These are phyloP conservation scores for Plagodis pulveraria DNA, from an alignment of 2,888 invertebrate genomes.

Conservation along the genomic window DNA sequence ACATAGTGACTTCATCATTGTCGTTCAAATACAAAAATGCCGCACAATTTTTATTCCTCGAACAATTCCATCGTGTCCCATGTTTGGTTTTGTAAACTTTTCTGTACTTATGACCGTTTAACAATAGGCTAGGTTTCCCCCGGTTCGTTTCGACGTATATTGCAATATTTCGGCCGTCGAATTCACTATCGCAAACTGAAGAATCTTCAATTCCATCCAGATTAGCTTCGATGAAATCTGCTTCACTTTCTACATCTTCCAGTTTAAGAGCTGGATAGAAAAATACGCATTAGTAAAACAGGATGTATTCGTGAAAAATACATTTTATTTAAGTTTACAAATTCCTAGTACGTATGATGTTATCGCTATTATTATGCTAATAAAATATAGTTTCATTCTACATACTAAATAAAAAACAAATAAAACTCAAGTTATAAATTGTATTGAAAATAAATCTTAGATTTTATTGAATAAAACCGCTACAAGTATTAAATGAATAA, in stretches of 20 bases:
- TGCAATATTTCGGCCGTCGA: slow-evolving; percentile 42
- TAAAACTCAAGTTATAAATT: too few species aligned
- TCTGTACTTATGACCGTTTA: slow-evolving; percentile 63
- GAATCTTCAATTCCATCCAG: slow-evolving; percentile 32
- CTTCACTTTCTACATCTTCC: slow-evolving; percentile 25
- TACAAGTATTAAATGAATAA: slow-evolving; percentile 9
- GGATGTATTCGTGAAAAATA: too few species aligned
- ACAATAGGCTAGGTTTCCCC: slow-evolving; percentile 62
- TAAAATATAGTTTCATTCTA: too few species aligned
- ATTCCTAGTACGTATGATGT: too few species aligned
- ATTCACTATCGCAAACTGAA: slow-evolving; percentile 19
- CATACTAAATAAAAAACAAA: too few species aligned
- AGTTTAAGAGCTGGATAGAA: too few species aligned
- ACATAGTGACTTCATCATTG: slow-evolving; percentile 61
- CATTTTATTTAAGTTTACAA: too few species aligned
- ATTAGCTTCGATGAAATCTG: slow-evolving; percentile 33
- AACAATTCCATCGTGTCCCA: slow-evolving; percentile 68
- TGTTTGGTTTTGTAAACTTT: slow-evolving; percentile 58
- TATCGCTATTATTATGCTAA: too few species aligned
- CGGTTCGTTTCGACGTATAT: slow-evolving; percentile 58
- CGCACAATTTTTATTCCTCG: slow-evolving; percentile 56
- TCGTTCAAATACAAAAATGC: slow-evolving; percentile 64
- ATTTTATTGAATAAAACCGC: not conserved
- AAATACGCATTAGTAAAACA: too few species aligned
- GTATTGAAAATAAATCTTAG: too few species aligned